Evolutionary conservation across 2,113 vertebrate genomes (phyloP).

Genomic region (Beaufortia kweichowensis): DNA sequence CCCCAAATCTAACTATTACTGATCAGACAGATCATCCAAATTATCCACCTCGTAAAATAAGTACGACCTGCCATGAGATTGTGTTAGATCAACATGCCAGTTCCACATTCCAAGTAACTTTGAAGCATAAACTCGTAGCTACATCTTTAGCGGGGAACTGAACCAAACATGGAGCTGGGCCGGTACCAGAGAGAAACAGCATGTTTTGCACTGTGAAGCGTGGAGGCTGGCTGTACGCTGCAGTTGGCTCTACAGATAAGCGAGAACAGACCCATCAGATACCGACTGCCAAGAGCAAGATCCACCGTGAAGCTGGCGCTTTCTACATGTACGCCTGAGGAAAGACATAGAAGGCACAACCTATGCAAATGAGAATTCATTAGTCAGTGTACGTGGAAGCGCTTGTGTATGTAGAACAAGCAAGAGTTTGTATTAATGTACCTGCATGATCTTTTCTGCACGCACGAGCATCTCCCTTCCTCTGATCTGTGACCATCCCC

Average conservation of each 20-base stretch:
- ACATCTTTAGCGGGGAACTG: constrained; percentile 30
- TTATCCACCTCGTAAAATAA: no score
- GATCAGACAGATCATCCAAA: no score
- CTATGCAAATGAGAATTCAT: constrained; percentile 48
- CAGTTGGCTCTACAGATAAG: constrained; percentile 53
- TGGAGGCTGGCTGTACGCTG: constrained; percentile 42
- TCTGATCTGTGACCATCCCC: constrained; percentile 69
- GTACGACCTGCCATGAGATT: no score
- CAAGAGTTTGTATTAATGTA: constrained; percentile 27
- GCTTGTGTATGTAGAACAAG: constrained; percentile 45
- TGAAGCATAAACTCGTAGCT: constrained; percentile 9
- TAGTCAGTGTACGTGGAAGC: constrained; percentile 44
- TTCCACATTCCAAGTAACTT: background rate
- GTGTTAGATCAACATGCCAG: background rate
- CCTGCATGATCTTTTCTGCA: constrained; percentile 25
- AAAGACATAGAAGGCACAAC: constrained; percentile 42
- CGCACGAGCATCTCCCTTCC: constrained; percentile 54
- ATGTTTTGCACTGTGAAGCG: constrained; percentile 48
- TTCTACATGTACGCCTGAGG: constrained; percentile 45
- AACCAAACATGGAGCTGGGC: constrained; percentile 17
- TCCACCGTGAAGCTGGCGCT: constrained; percentile 38
- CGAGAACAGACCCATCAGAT: constrained; percentile 50
- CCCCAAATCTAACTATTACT: no score
- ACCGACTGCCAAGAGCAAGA: constrained; percentile 48
- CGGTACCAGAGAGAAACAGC: constrained; percentile 45